These are phyloP conservation scores for Hylomyscus alleni DNA, from an alignment of 2,797 vertebrate species.

Conservation along the genomic window DNA sequence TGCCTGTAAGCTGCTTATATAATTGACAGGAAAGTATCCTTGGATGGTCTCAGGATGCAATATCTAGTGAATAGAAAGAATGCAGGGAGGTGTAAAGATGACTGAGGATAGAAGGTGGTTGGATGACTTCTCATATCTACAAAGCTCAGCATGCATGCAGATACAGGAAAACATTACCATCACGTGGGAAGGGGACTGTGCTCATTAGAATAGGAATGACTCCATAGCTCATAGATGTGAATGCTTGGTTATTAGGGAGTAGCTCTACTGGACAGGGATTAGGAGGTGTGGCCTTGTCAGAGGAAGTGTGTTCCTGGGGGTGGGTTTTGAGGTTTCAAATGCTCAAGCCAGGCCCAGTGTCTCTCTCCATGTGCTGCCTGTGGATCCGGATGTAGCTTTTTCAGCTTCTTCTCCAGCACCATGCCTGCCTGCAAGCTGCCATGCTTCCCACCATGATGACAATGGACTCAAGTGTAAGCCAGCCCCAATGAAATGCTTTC, in stretches of 20 bases:
- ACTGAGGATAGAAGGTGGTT: background rate
- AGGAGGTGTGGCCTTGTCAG: background rate
- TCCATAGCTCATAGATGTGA: background rate
- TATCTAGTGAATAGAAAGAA: background rate
- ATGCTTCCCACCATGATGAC: background rate
- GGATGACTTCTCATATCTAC: too few relatives aligned
- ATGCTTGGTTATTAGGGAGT: background rate
- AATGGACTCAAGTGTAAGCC: background rate
- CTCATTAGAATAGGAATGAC: background rate
- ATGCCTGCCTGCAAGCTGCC: too few relatives aligned
- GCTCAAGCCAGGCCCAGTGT: background rate
- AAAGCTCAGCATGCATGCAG: background rate
- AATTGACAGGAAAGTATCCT: background rate
- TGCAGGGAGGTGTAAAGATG: background rate
- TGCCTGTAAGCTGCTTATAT: background rate
- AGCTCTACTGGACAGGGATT: background rate
- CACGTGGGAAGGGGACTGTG: background rate
- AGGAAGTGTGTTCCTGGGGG: background rate
- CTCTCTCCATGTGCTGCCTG: background rate
- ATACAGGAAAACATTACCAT: too few relatives aligned
- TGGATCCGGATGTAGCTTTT: background rate
- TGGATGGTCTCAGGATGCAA: background rate
- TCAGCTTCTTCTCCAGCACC: background rate
- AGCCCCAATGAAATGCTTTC: background rate
- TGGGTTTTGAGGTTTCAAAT: background rate